Percentiles rank a stretch among this genome's conserved stretches.
phyloP scores from a whole-genome alignment of 2,888 invertebrate species.

The Drosophila cyrtoloma region DNA sequence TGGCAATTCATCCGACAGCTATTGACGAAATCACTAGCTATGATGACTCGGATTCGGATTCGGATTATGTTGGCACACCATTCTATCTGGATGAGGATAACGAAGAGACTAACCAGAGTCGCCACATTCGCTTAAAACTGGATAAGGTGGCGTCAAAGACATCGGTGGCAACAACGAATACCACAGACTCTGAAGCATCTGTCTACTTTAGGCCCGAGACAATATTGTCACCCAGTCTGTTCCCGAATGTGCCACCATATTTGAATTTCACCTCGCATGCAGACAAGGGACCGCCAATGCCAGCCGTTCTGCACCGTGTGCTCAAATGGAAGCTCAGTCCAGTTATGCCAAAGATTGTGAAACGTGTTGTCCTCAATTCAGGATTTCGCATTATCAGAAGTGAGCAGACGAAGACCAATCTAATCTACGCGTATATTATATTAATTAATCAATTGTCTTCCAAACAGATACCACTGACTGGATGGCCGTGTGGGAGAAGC shows the following conservation, averaged over 20 bases:
- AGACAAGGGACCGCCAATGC: slow-evolving; percentile 87
- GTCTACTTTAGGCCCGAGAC: slow-evolving; percentile 75
- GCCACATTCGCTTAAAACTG: slow-evolving; percentile 67
- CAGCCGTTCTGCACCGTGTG: slow-evolving; percentile 90
- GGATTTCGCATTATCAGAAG: slow-evolving; percentile 95
- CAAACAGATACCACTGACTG: slow-evolving; percentile 92
- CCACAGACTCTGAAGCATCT: slow-evolving; percentile 62
- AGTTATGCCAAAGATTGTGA: slow-evolving; percentile 97
- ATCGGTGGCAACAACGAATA: slow-evolving; percentile 55
- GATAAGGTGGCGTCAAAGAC: slow-evolving; percentile 50
- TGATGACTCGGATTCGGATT: slow-evolving; percentile 82
- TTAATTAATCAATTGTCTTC: neutral
- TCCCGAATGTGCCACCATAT: slow-evolving; percentile 92
- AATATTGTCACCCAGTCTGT: slow-evolving; percentile 87
- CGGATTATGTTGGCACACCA: slow-evolving; percentile 82
- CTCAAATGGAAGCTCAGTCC: slow-evolving; percentile 98
- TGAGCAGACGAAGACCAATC: slow-evolving; percentile 83
- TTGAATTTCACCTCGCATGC: slow-evolving; percentile 91
- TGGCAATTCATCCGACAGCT: slow-evolving; percentile 50
- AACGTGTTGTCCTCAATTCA: slow-evolving; percentile 93
- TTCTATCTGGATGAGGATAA: slow-evolving; percentile 79
- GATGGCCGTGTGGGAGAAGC: slow-evolving; percentile 99
- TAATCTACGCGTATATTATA: too few species aligned
- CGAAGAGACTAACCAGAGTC: slow-evolving; percentile 74
- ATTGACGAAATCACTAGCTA: slow-evolving; percentile 83